Conservation (phyloP, 1,140 invertebrate species). For the Lethrus apterus region DNA sequence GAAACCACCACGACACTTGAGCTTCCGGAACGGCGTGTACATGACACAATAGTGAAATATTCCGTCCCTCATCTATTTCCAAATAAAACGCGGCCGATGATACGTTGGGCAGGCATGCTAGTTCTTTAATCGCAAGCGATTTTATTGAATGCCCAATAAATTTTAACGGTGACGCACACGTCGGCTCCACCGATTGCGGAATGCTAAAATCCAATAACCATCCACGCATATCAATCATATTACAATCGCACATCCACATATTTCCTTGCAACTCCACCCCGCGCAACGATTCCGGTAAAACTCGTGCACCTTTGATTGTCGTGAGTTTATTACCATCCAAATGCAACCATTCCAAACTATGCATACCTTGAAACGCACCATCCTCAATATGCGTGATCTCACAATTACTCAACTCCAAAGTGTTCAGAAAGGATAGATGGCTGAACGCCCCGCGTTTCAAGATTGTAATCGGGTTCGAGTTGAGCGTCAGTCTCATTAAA, state of each 20-base stretch:
- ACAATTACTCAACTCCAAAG: conserved; percentile 74
- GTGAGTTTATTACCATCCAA: conserved; percentile 73
- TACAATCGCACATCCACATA: conserved; percentile 84
- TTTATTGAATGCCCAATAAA: conserved; percentile 61
- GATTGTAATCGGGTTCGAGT: conserved; percentile 68
- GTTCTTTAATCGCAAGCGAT: conserved; percentile 58
- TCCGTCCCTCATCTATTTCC: conserved; percentile 69
- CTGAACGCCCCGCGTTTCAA: conserved; percentile 70
- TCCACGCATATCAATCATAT: conserved; percentile 61
- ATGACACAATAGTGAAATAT: conserved; percentile 69
- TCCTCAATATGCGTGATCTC: conserved; percentile 67
- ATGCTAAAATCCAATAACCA: conserved; percentile 72
- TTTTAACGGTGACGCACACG: conserved; percentile 62
- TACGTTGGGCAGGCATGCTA: conserved; percentile 76
- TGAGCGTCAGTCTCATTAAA: conserved; percentile 73
- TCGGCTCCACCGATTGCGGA: conserved; percentile 61
- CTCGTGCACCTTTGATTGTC: conserved; percentile 57
- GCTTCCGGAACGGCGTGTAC: conserved; percentile 72
- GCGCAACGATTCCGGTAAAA: conserved; percentile 64
- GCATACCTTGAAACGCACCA: conserved; percentile 73
- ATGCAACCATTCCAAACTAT: conserved; percentile 74
- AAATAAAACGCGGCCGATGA: conserved; percentile 61
- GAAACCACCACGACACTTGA: conserved; percentile 71
- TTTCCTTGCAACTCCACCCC: conserved; percentile 78
- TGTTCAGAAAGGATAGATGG: conserved; percentile 64